Percentiles rank a stretch among this genome's conserved stretches.
These are phyloP conservation scores for Crocodylus rhombifer DNA, from an alignment of 2,797 vertebrate species.

Conservation along the genomic window DNA sequence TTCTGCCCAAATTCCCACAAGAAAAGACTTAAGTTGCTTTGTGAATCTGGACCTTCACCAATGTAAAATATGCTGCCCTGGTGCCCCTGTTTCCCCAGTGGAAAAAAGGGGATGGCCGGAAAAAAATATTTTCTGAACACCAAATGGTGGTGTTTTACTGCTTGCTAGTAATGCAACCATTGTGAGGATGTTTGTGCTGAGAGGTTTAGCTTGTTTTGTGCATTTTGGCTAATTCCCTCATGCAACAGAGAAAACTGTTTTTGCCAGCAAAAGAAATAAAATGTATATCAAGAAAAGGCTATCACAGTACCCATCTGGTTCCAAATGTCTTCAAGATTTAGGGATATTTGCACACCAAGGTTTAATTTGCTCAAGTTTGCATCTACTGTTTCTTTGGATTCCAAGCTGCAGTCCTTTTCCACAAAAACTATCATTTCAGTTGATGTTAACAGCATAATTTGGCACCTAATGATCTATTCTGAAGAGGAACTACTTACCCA, in stretches of 20 bases:
- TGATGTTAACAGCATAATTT: constrained; percentile 17
- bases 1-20: too few relatives aligned
- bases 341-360: too few relatives aligned
- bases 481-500: not conserved
- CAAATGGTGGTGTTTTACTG: not conserved
- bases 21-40: too few relatives aligned
- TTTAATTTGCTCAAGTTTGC: not conserved
- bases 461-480: not conserved
- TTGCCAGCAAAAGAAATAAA: not conserved
- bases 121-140: not conserved
- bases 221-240: not conserved
- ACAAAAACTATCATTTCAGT: not conserved
- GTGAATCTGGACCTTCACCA: not conserved
- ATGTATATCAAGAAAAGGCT: not conserved
- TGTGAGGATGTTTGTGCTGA: not conserved
- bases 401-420: not conserved
- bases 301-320: not conserved
- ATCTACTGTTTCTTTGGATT: not conserved
- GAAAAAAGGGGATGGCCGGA: not conserved
- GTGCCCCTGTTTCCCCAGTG: not conserved
- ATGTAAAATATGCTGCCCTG: not conserved
- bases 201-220: too few relatives aligned
- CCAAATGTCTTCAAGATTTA: not conserved
- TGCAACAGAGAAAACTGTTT: not conserved
- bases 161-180: not conserved